phyloP scores from a whole-genome alignment of 1,140 invertebrate species.

The Halyomorpha halys region DNA sequence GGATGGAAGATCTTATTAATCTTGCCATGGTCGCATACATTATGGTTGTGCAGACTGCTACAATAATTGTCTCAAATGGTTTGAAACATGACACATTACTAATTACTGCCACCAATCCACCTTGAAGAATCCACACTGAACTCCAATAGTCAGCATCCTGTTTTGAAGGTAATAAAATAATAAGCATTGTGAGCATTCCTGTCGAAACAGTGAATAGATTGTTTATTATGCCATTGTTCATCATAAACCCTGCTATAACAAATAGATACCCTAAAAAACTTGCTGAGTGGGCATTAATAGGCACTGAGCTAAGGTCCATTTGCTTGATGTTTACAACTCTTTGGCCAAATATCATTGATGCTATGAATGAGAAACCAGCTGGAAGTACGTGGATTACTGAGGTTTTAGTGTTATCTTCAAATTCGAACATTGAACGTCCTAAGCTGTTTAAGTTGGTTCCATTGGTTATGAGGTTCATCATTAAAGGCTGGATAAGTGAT shows the following conservation, averaged over 20 bases:
- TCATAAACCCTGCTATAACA: background rate
- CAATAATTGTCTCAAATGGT: background rate
- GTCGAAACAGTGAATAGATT: background rate
- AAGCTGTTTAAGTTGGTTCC: background rate
- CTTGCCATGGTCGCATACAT: too few relatives aligned
- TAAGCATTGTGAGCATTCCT: constrained; percentile 4
- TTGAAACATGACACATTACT: background rate
- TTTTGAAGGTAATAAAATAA: background rate
- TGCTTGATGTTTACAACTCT: constrained; percentile 10
- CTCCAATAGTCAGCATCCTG: constrained; percentile 5
- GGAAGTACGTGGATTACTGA: constrained; percentile 15
- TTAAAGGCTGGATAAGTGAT: constrained; percentile 1
- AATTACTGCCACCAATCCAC: constrained; percentile 8
- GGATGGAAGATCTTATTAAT: too few relatives aligned
- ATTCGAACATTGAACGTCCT: constrained; percentile 6
- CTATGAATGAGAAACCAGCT: constrained; percentile 6
- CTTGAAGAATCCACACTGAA: constrained; percentile 19
- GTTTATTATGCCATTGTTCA: background rate
- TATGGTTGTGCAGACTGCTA: background rate
- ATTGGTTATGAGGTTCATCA: constrained; percentile 5
- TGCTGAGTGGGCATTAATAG: constrained; percentile 16
- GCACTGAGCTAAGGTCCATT: constrained; percentile 13
- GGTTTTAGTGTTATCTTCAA: constrained; percentile 3
- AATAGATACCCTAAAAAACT: constrained; percentile 13
- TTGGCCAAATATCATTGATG: constrained; percentile 3